Conservation (phyloP, 92 coral and sea anemone genomes). For the Heteractis magnifica region DNA sequence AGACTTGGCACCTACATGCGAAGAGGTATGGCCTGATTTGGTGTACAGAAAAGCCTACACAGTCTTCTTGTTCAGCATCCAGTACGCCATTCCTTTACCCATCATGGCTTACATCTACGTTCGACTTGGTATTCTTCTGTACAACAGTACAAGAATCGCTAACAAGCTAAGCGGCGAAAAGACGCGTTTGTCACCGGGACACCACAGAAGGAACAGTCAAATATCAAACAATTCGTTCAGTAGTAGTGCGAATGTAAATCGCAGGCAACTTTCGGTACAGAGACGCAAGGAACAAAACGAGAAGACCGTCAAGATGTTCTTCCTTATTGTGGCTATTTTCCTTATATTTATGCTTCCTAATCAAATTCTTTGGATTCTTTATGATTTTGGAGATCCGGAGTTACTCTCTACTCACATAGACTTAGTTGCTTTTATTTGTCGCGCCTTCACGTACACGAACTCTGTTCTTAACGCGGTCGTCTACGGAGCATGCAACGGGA, state of each 20-base stretch:
- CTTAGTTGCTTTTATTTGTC: constrained; percentile 66
- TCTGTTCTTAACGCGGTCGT: constrained; percentile 74
- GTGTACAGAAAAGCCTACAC: constrained; percentile 67
- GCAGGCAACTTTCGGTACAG: constrained; percentile 31
- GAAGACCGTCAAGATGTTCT: constrained; percentile 83
- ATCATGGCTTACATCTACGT: constrained; percentile 68
- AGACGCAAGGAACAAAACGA: constrained; percentile 62
- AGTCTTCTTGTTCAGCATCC: constrained; percentile 70
- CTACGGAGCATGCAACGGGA: constrained; percentile 78
- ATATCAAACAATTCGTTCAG: constrained; percentile 6
- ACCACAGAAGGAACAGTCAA: constrained; percentile 6
- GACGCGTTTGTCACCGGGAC: neutral
- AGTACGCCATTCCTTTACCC: constrained; percentile 77
- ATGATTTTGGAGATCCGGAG: constrained; percentile 62
- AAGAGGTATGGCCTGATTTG: constrained; percentile 70
- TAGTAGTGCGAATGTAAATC: constrained; percentile 20
- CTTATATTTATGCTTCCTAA: constrained; percentile 89
- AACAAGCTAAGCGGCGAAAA: constrained; percentile 30
- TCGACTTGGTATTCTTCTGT: constrained; percentile 61
- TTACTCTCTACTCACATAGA: constrained; percentile 34
- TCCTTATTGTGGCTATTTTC: constrained; percentile 76
- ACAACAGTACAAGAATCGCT: constrained; percentile 54
- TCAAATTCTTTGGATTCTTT: constrained; percentile 77
- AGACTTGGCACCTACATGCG: constrained; percentile 41
- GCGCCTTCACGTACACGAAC: constrained; percentile 85